A percentile compares a stretch with the other conserved stretches of the same genome.
Conservation (phyloP, 2,113 vertebrate genomes). For the Eidolon helvum region DNA sequence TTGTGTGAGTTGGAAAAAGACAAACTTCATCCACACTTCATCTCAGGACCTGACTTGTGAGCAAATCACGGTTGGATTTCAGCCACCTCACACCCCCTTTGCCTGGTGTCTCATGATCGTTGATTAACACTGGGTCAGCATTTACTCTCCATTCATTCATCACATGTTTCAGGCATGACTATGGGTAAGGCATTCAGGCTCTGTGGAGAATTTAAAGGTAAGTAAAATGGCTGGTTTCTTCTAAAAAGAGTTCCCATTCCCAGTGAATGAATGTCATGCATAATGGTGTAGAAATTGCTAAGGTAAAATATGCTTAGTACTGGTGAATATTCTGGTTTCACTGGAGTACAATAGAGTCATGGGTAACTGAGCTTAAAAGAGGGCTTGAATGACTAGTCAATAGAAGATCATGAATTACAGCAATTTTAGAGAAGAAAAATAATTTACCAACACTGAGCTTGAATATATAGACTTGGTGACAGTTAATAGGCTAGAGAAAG, state of each 20-base stretch:
- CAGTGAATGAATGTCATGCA: neutral
- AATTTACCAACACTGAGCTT: neutral
- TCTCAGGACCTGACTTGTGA: neutral
- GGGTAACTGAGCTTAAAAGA: neutral
- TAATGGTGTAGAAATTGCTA: neutral
- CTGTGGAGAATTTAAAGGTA: neutral
- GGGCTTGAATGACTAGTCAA: neutral
- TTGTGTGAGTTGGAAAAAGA: neutral
- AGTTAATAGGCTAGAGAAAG: neutral
- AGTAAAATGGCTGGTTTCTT: neutral
- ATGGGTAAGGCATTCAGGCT: neutral
- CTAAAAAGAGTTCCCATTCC: neutral
- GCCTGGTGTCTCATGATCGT: neutral
- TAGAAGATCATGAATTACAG: neutral
- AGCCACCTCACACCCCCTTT: neutral
- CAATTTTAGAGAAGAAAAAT: neutral
- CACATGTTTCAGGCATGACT: neutral
- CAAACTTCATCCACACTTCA: neutral
- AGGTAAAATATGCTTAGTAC: neutral
- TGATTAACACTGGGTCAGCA: neutral
- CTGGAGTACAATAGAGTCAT: neutral
- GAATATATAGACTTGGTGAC: neutral
- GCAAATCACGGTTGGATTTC: neutral
- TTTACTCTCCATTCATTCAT: neutral
- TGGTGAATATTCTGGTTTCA: neutral